A percentile compares a stretch with the other conserved stretches of the same genome.
Conservation (phyloP, 2,113 vertebrate species). For the Gorsachius goisagi region DNA sequence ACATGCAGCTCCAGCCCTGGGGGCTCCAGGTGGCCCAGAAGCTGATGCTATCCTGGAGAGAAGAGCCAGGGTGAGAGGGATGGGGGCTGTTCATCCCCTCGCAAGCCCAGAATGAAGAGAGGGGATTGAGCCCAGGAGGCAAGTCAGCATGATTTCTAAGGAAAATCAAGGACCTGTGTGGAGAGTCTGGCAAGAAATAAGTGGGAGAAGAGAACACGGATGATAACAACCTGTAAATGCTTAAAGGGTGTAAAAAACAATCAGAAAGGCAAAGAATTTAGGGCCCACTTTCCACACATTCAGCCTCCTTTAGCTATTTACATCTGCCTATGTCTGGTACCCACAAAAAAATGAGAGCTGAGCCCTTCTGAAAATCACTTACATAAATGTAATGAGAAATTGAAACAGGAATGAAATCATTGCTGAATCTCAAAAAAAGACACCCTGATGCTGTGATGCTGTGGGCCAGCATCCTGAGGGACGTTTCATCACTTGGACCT, state of each 20-base stretch:
- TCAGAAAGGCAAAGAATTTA: not conserved
- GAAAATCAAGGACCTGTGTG: not conserved
- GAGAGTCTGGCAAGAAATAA: not conserved
- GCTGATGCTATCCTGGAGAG: not conserved
- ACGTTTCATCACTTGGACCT: not conserved
- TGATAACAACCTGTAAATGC: not conserved
- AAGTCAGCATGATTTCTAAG: not conserved
- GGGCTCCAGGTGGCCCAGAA: not conserved
- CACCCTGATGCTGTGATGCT: not conserved
- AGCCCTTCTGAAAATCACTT: conserved; percentile 2
- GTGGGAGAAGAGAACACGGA: not conserved
- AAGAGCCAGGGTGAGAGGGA: not conserved
- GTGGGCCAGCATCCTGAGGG: not conserved
- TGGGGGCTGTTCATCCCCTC: not conserved
- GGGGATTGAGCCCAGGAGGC: not conserved
- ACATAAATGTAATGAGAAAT: not conserved
- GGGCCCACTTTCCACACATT: not conserved
- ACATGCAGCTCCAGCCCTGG: fast-evolving
- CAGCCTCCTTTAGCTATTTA: not conserved
- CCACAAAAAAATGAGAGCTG: not conserved
- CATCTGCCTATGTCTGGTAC: not conserved
- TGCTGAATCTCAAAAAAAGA: not conserved
- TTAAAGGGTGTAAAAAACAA: not conserved
- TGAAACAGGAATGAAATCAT: not conserved
- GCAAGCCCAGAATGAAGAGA: not conserved